Conservation (phyloP, 2,113 vertebrate species). For the Pseudonaja textilis region DNA sequence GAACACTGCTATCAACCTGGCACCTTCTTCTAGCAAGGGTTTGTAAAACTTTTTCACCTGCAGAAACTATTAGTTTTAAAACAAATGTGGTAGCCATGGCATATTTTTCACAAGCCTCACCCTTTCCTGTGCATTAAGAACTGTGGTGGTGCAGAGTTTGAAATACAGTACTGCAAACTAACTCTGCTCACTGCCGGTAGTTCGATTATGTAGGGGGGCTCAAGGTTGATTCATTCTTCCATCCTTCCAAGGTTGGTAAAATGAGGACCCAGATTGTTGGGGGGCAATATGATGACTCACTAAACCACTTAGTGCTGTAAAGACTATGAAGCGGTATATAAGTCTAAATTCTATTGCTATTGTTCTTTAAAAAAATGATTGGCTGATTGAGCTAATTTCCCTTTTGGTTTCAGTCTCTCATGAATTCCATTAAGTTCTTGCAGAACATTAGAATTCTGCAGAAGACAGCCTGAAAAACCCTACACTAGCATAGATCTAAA, state of each 20-base stretch:
- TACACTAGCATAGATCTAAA: neutral
- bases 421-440: neutral
- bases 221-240: neutral
- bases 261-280: neutral
- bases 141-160: neutral
- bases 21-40: neutral
- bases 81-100: neutral
- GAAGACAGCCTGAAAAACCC: neutral
- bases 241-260: neutral
- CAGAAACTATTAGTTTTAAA: neutral
- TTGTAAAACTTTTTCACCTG: neutral
- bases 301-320: neutral
- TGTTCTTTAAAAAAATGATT: neutral
- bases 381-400: neutral
- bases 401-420: neutral
- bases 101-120: neutral
- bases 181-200: neutral
- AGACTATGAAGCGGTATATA: neutral
- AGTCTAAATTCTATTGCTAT: neutral
- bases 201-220: neutral
- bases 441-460: neutral
- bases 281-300: neutral
- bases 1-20: neutral
- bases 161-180: neutral
- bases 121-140: neutral